Evolutionary conservation across 2,888 invertebrate genomes (phyloP).

Genomic region (Eristalis pertinax): DNA sequence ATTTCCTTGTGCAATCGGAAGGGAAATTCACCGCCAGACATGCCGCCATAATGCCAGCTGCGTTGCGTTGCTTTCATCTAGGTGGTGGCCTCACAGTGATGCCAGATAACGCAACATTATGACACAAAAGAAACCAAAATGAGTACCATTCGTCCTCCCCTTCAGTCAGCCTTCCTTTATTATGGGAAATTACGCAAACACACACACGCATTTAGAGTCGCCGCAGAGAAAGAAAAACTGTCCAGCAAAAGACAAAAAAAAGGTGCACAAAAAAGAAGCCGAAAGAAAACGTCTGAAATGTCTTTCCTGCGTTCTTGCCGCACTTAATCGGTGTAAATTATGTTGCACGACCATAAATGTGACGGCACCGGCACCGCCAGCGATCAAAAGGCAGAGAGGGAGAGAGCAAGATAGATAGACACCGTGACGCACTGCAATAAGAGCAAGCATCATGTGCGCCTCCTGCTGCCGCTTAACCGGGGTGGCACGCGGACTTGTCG

Average conservation of each 20-base stretch:
- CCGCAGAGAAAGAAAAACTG: conserved; percentile 4
- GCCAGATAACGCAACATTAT: conserved; percentile 22
- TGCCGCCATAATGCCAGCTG: conserved; percentile 56
- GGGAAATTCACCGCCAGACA: conserved; percentile 35
- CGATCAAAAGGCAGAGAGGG: conserved; percentile 43
- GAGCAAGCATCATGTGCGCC: not conserved
- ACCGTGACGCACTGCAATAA: not conserved
- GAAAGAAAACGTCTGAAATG: conserved; percentile 31
- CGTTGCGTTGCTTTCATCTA: conserved; percentile 43
- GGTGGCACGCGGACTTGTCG: conserved; percentile 6
- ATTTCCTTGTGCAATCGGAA: conserved; percentile 65
- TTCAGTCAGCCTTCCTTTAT: not conserved
- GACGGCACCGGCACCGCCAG: conserved; percentile 47
- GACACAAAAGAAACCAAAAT: not conserved
- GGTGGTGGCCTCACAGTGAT: conserved; percentile 1
- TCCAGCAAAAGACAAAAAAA: not conserved
- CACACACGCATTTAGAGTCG: not conserved
- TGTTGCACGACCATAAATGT: conserved; percentile 49
- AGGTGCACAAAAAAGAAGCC: not conserved
- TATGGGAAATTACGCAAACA: conserved; percentile 36
- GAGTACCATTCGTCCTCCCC: not conserved
- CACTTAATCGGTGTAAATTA: conserved; percentile 62
- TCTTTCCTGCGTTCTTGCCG: conserved; percentile 16
- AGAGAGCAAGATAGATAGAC: not conserved
- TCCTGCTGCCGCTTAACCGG: not conserved